These are phyloP conservation scores for Camarhynchus parvulus DNA, from an alignment of 2,113 vertebrate genomes.

Conservation along the genomic window DNA sequence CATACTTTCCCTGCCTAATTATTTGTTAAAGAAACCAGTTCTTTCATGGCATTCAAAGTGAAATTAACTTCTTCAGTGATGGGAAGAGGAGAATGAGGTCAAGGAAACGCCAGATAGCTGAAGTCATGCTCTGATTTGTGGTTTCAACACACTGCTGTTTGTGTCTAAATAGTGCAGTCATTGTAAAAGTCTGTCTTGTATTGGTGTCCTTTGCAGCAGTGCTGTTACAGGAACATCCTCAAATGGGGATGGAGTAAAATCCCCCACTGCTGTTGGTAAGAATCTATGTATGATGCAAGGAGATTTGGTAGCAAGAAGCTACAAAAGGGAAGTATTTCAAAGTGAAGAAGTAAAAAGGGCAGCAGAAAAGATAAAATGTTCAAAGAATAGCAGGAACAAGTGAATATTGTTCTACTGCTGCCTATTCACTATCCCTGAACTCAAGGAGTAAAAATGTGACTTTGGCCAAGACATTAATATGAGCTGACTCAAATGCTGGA, in stretches of 20 bases:
- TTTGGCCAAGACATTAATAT: background rate
- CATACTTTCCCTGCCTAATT: background rate
- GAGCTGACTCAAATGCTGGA: background rate
- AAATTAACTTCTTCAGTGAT: background rate
- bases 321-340: background rate
- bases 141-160: background rate
- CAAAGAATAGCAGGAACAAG: background rate
- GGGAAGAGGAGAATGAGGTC: background rate
- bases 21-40: background rate
- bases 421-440: background rate
- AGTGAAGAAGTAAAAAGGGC: background rate
- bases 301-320: background rate
- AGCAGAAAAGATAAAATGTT: background rate
- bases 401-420: background rate
- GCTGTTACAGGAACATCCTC: background rate
- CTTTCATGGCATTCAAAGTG: background rate
- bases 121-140: background rate
- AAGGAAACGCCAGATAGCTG: background rate
- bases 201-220: accelerated
- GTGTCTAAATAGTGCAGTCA: background rate
- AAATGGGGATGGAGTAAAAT: background rate
- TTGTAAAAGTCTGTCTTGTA: background rate
- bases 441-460: background rate
- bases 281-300: background rate
- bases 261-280: background rate